Evolutionary conservation across 2,888 invertebrate genomes (phyloP), one percentile per base, ranked within the genome.

Genomic region (Cheilosia scutellata): DNA sequence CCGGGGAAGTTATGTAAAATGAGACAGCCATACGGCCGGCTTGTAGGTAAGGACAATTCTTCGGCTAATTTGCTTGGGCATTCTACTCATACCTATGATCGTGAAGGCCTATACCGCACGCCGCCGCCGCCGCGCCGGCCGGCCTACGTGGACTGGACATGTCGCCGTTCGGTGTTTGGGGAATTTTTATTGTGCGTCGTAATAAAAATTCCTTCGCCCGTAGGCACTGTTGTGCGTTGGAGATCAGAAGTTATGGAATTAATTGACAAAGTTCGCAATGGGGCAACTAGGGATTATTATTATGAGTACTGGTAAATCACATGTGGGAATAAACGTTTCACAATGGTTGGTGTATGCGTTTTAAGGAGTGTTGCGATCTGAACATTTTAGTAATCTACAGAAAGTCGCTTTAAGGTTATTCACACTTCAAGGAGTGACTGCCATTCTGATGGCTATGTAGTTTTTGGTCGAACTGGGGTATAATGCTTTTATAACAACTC

Each of bases 161-260:
- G 37, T 42, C 27, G 51, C 29, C 40, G 40, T 44, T 58, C 57
- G 63, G 63, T 37, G 65, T 55, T 68, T 82, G 44, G 31, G 29
- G 49, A 60, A 82, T 77, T 82, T 77, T 76, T 71, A 76, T 82
- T 77, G 44, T 77, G 76, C 71, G 77, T 82, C 9, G 70, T 25
- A 66, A 82, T 82, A 77, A 82, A 82, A 82, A 82, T 82, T 77
- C 82, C 62, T n/a, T 0, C 31, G 44, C 68, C 11, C 11, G 74
- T 40, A 44, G 62, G 29, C 51, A 6, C 1, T 25, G 25, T 29
- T 1, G 33, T 44, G 63, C 40, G 49, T 31, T n/a, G 5, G 53
- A 20, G 42, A 29, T 29, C 44, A 51, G 71, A 42, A 71, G 49
- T 51, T 71, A 53, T 44, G 62, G 13, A 63, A 25, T 6, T 44